phyloP scores from a whole-genome alignment of 1,140 invertebrate species.

The Eciton burchellii region DNA sequence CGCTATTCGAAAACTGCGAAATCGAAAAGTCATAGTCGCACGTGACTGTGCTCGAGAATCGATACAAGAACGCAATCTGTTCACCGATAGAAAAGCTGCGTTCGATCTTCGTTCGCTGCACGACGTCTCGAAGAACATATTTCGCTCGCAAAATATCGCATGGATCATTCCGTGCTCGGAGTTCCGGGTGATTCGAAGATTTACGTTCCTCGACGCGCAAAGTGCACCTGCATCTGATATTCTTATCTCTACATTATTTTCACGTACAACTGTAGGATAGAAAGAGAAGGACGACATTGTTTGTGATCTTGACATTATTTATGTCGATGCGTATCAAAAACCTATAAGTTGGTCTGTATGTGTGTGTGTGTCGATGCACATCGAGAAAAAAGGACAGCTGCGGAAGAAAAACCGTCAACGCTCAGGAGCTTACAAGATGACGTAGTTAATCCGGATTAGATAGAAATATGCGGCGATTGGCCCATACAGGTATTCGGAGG shows the following conservation, averaged over 20 bases:
- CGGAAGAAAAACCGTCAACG: too few species aligned
- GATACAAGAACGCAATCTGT: constrained; percentile 52
- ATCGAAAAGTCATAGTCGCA: constrained; percentile 17
- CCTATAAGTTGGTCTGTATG: too few species aligned
- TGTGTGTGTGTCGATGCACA: too few species aligned
- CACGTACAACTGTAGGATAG: too few species aligned
- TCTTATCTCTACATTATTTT: background rate
- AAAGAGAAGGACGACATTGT: too few species aligned
- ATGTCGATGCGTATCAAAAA: too few species aligned
- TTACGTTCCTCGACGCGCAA: background rate
- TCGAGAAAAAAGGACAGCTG: too few species aligned
- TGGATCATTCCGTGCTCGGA: background rate
- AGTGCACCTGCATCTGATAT: background rate
- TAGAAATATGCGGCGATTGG: too few species aligned
- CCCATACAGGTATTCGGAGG: too few species aligned
- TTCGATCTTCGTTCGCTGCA: constrained; percentile 11
- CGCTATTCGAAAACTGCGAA: constrained; percentile 22
- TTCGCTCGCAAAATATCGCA: constrained; percentile 4
- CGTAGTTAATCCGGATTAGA: too few species aligned
- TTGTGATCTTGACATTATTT: too few species aligned
- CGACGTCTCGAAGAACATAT: background rate
- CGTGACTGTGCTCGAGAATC: constrained; percentile 41
- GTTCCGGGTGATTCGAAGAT: background rate
- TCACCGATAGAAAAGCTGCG: constrained; percentile 30
- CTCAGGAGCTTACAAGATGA: too few species aligned